These are phyloP conservation scores for Hyperoplus lanceolatus DNA, from an alignment of 2,797 vertebrate species.

Conservation along the genomic window DNA sequence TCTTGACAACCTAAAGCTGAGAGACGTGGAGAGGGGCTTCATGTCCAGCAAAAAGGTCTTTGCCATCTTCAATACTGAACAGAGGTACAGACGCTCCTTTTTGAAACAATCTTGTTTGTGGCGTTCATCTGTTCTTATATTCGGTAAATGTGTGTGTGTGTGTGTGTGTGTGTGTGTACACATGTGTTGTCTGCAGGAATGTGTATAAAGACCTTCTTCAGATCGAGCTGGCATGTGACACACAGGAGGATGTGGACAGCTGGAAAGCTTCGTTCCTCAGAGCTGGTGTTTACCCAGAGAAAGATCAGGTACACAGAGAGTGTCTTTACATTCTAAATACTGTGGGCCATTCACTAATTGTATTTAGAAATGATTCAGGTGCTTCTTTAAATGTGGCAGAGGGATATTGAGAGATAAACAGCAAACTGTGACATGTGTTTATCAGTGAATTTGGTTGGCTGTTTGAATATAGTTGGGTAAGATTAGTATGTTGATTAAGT, in stretches of 20 bases:
- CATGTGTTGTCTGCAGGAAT: conserved; percentile 84
- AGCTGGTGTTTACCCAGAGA: conserved; percentile 96
- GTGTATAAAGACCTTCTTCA: conserved; percentile 97
- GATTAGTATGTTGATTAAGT: background rate
- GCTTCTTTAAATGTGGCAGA: background rate
- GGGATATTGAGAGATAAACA: background rate
- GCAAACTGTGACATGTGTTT: background rate
- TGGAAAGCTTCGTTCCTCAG: conserved; percentile 98
- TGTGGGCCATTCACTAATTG: background rate
- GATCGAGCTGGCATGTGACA: conserved; percentile 96
- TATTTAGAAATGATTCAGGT: background rate
- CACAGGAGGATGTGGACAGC: conserved; percentile 97
- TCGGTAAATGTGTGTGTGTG: background rate
- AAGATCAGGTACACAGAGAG: conserved; percentile 88
- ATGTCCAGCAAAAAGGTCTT: conserved; percentile 98
- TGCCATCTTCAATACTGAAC: conserved; percentile 96
- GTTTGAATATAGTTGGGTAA: background rate
- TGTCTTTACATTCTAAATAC: conserved; percentile 14
- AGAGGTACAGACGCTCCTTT: conserved; percentile 85
- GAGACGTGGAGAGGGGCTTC: conserved; percentile 96
- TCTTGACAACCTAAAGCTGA: conserved; percentile 97
- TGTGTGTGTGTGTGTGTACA: background rate
- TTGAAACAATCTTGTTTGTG: background rate
- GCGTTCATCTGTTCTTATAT: background rate
- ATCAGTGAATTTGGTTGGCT: background rate